Evolutionary conservation across 2,888 invertebrate species (phyloP), one percentile per base, ranked within the genome.

Genomic region (Terebella lapidaria): DNA sequence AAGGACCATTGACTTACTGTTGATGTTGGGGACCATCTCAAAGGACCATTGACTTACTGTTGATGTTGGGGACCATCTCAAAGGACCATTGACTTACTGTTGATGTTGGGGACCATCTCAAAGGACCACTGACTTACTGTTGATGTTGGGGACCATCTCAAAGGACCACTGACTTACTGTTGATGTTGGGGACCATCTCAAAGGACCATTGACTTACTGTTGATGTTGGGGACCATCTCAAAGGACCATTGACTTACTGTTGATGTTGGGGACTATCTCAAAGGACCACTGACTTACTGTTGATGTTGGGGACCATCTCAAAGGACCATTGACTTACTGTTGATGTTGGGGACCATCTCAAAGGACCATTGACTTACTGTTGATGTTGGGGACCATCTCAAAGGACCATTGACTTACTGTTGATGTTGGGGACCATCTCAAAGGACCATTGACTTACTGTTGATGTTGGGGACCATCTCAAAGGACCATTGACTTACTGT

Each of bases 401-500:
- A n/a, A n/a, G n/a, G n/a, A n/a, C 35, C 35, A 10, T 18, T 15
- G 10, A 35, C 35, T 35, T 35, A 35, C 35, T 35, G 18, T 18
- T 15, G 35, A 35, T 35, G 35, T 15, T 18, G 35, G 26, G n/a
- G n/a, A 47, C 10, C n/a, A 2, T 3, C 29, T 27, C 29, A 26
- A 29, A 29, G 54, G 26, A n/a, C 35, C 10, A 20, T 25, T n/a
- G 22, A 54, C 10, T 20, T 30, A 29, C 30, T 30, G 20, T 22
- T 15, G 35, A 35, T 35, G 35, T 15, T 18, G 35, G 35, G 35
- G 10, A 35, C 35, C 35, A 35, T 10, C 10, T 35, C 35, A n/a
- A n/a, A n/a, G n/a, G 28, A 25, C 55, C 22, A 4, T 3, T 10
- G 5, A 60, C 65, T 61, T 49, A 67, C 67, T 62, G 3, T 45